phyloP scores from a whole-genome alignment of 2,113 vertebrate genomes.

The Salminus brasiliensis region DNA sequence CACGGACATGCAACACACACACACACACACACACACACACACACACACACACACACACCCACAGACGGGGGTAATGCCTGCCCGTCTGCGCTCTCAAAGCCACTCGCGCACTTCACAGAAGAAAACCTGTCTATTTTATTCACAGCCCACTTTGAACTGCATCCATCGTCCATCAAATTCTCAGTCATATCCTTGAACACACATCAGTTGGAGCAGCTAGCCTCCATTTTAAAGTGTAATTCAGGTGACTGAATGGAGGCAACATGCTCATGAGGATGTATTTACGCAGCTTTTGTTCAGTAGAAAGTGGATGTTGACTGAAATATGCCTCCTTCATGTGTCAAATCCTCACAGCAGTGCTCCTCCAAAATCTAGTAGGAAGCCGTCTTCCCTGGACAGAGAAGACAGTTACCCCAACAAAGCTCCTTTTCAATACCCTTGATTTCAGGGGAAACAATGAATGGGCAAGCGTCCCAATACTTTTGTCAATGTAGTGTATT shows the following conservation, averaged over 20 bases:
- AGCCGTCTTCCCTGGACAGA: no score
- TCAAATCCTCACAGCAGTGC: no score
- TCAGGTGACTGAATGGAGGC: background rate
- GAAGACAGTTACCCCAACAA: no score
- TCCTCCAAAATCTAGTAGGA: no score
- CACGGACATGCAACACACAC: slow-evolving; percentile 9
- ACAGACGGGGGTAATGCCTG: background rate
- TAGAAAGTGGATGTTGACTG: no score
- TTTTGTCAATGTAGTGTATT: no score
- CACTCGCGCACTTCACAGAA: background rate
- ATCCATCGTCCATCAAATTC: background rate
- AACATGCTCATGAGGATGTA: background rate
- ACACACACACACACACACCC: background rate
- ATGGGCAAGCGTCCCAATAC: no score
- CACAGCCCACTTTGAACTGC: slow-evolving; percentile 71
- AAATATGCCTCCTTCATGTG: no score
- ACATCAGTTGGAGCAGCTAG: background rate
- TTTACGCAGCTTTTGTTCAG: background rate
- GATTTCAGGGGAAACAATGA: no score
- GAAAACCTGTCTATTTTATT: slow-evolving; percentile 71
- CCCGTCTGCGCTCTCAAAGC: background rate
- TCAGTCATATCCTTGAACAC: background rate
- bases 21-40: slow-evolving; percentile 8
- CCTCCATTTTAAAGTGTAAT: background rate
- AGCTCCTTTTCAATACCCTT: no score